These are phyloP conservation scores for Ophioninae sp. DNA, from an alignment of 2,888 invertebrate genomes.

Conservation along the genomic window DNA sequence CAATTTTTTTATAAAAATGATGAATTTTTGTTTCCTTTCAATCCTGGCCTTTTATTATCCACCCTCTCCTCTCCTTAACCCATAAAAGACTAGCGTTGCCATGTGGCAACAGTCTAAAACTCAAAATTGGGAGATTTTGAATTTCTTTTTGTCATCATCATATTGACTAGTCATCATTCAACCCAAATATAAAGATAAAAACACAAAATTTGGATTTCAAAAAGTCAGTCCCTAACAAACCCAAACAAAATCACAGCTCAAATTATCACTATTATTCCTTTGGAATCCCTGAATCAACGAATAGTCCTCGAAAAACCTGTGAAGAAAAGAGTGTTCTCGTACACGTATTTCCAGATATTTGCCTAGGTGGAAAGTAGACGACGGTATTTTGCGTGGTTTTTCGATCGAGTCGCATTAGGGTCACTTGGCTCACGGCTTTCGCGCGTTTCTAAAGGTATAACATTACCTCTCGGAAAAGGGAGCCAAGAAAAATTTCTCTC, in stretches of 20 bases:
- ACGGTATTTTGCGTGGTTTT: conserved; percentile 46
- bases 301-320: not conserved
- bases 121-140: too few species aligned
- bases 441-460: conserved; percentile 56
- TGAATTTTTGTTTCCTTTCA: not conserved
- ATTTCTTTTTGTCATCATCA: too few species aligned
- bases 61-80: too few species aligned
- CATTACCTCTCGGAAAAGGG: conserved; percentile 40
- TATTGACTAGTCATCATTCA: too few species aligned
- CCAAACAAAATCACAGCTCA: too few species aligned
- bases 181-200: too few species aligned
- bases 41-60: not conserved
- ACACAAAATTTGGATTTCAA: too few species aligned
- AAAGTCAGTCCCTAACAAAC: too few species aligned
- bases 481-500: conserved; percentile 16
- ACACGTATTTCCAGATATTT: not conserved
- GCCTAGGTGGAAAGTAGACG: conserved; percentile 4
- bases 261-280: not conserved
- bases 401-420: conserved; percentile 66
- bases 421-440: conserved; percentile 69
- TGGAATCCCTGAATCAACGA: not conserved
- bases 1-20: not conserved
- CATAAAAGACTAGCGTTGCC: too few species aligned
- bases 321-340: not conserved
- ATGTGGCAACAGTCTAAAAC: too few species aligned